Percentiles rank a stretch among this genome's conserved stretches.
Evolutionary conservation across 2,888 invertebrate species (phyloP).

Genomic region (Dyspetes luteomarginatus): DNA sequence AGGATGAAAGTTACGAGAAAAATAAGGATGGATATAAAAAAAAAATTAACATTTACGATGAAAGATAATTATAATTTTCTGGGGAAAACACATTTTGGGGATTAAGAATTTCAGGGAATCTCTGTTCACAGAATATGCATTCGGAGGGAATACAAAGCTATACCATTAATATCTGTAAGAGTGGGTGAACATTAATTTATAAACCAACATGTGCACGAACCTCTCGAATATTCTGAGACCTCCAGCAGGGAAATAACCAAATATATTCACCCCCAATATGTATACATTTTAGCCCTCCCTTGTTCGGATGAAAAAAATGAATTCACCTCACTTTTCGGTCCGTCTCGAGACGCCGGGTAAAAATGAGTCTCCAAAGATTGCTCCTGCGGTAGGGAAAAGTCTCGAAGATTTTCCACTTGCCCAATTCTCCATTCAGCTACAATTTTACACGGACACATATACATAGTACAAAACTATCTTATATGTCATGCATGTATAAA

Average conservation of each 20-base stretch:
- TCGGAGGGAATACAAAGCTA: not conserved
- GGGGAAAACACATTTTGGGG: not conserved
- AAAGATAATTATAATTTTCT: too few relatives aligned
- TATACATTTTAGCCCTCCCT: not conserved
- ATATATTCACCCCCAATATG: not conserved
- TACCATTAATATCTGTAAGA: not conserved
- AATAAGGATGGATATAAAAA: too few relatives aligned
- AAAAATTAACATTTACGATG: too few relatives aligned
- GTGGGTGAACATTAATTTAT: not conserved
- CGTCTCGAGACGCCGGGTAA: constrained; percentile 1
- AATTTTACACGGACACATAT: not conserved
- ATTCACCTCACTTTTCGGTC: constrained; percentile 4
- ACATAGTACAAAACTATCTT: not conserved
- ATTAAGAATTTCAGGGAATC: not conserved
- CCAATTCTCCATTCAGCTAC: not conserved
- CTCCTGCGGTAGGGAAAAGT: not conserved
- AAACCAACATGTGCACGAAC: not conserved
- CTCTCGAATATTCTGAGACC: not conserved
- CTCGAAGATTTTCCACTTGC: not conserved
- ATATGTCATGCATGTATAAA: not conserved
- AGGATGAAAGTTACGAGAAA: too few relatives aligned
- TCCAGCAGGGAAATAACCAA: not conserved
- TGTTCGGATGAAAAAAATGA: too few relatives aligned
- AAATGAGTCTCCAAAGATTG: not conserved
- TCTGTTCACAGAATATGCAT: not conserved